Evolutionary conservation across 2,113 vertebrate species (phyloP).

Genomic region (Oreochromis spilurus): DNA sequence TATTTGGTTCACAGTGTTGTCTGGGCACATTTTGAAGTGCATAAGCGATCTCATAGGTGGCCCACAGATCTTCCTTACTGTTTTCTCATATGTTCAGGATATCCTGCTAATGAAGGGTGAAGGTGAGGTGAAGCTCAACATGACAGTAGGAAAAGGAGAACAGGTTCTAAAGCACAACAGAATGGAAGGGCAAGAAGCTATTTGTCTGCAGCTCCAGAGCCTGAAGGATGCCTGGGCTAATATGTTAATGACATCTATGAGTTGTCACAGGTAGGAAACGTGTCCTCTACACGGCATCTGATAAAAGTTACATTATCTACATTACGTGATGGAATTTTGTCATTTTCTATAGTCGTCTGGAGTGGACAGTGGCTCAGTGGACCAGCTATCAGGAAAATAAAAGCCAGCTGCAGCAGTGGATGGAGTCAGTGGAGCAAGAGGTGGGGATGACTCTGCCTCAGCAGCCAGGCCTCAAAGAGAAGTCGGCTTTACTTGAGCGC

Average conservation of each 20-base stretch:
- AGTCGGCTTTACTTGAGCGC: conserved; percentile 83
- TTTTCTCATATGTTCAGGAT: conserved; percentile 71
- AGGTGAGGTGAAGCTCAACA: conserved; percentile 92
- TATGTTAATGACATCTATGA: conserved; percentile 79
- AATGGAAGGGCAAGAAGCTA: conserved; percentile 80
- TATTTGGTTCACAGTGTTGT: neutral
- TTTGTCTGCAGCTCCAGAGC: conserved; percentile 79
- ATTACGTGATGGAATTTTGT: neutral
- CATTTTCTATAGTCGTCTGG: conserved; percentile 75
- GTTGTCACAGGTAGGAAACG: conserved; percentile 81
- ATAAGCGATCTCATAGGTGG: neutral
- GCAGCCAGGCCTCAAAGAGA: conserved; percentile 89
- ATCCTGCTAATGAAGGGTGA: conserved; percentile 93
- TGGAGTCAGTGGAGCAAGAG: conserved; percentile 84
- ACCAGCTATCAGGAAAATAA: conserved; percentile 82
- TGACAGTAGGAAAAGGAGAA: conserved; percentile 94
- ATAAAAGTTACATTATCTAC: neutral
- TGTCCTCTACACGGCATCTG: neutral
- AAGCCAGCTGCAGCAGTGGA: conserved; percentile 88
- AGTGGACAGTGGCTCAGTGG: conserved; percentile 88
- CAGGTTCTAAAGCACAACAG: conserved; percentile 85
- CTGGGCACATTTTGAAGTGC: neutral
- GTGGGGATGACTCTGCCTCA: conserved; percentile 79
- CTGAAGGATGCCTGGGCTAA: conserved; percentile 84
- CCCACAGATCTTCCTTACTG: neutral